Base-by-base conservation (phyloP, 2,113 vertebrate species). In the Otus sunia region DNA sequence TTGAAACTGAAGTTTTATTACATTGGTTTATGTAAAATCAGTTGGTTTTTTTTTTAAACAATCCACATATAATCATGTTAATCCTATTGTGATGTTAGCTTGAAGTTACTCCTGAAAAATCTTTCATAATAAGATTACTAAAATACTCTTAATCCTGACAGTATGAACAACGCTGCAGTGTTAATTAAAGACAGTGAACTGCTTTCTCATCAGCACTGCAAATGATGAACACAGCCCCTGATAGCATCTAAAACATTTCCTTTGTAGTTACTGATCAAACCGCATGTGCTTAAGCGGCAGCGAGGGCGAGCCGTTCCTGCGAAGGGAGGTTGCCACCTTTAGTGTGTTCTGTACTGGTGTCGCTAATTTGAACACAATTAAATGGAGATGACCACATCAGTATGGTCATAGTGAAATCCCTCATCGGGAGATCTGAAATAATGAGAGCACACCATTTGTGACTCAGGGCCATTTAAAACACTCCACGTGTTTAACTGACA, bases 301-400 rank as follows among this genome's bases (percentile, higher is more conserved):
- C 21, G 16, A 32, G 26, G 23, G 20, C 6, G 16, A 58, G 47
- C 12, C 0, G 4, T 4, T 14, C 21, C 52, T 12, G 20, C 1
- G 0, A 23, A 7, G 43, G 30, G 18, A 66, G 8, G 43, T 11
- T 49, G 50, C 15, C 77, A 37, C 64, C 41, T 43, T 32, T 4
- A 6, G 55, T 12, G 9, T 1, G 9, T 15, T 21, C 15, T 1
- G 6, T 4, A 5, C 56, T 52, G 6, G 32, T 13, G 22, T 34
- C 43, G 10, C 63, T 26, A 1, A 34, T 47, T 37, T 41, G 79
- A 67, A 56, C 26, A 23, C 68, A 62, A 18, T 69, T 58, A 71
- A 50, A 47, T 1, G 22, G 80, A 67, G 80, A 37, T 63, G 91
- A 39, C 80, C 79, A 13, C 79, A 58, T 20, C 50, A 10, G 37